Base-by-base conservation (phyloP, 2,113 vertebrate species). In the Hiodon tergisus region DNA sequence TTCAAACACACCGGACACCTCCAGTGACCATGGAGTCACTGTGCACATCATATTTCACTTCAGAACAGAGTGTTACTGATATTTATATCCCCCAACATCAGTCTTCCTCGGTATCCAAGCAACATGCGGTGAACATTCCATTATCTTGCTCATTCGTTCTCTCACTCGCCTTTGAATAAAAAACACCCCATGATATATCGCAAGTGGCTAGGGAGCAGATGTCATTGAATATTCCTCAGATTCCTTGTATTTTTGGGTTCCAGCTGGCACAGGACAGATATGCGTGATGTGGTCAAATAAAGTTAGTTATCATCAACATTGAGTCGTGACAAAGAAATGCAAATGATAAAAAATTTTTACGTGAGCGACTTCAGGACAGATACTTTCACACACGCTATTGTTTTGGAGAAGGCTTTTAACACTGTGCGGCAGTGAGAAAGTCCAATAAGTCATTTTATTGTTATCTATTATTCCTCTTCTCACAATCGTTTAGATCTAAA, bases 271-370 rank as follows among this genome's bases (percentile, higher is more conserved):
- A 17, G 9, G 54, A 13, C 16, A 3, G 69, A 58, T 3, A 58
- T 80, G 81, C 80, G 83, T 83, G 78, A 85, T 80, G 78, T 71
- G 77, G 52, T 59, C 60, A 66, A n/a, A 54, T 14, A 55, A 47
- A n/a, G 9, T 68, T 75, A 74, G 75, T 69, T 73, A 67, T 70
- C 66, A 83, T 77, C 76, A 81, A 72, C 88, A 85, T 88, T 84
- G 83, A 86, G 57, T 80, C 77, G 69, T 66, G 66, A 2, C 31
- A 31, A 74, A 87, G 81, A 85, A 86, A 88, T 88, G 82, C 16
- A 68, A 79, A 71, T 66, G 59, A 58, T 71, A 50, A 68, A 72
- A 54, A 51, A 76, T 71, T 54, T 6, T 54, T n/a, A 47, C 47
- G 66, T n/a, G 58, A 5, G 69, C 5, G 73, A n/a, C 9, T 3